Base-by-base conservation (phyloP, 2,113 vertebrate genomes). In the Caranx melampygus region DNA sequence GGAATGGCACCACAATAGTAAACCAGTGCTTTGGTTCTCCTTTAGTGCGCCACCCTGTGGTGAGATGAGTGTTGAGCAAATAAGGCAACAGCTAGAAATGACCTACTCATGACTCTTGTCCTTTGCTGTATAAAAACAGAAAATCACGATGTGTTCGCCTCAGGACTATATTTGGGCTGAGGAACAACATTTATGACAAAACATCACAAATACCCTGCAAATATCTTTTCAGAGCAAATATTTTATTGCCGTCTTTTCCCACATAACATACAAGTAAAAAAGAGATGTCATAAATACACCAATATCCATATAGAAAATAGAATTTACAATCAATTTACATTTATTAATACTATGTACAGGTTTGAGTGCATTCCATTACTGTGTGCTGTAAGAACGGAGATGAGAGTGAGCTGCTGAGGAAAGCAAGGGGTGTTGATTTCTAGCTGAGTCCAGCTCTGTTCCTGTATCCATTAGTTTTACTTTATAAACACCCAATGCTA, bases 331-430 rank as follows among this genome's bases (percentile, higher is more conserved):
- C 73, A 87, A 85, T 94, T 85, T 85, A 93, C 86, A 93, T 61
- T 82, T 77, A 64, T 78, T 79, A 59, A 79, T 71, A 81, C 47
- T 94, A 94, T 94, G 45, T 95, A 95, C 93, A 95, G 47, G 54
- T 84, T 91, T 63, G 77, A 94, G 93, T 95, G 94, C 90, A 88
- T 94, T 90, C 67, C 57, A 88, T 83, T 73, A 77, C 69, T 67
- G 68, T 88, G 88, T 89, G 87, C 87, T 87, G 63, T 81, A n/a
- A 77, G 26, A 84, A 82, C 72, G 82, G 59, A 66, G 59, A 73
- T 63, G 58, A 81, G 52, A 51, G 20, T 6, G 57, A 87, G 42
- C 77, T 85, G 63, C 67, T 57, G 60, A 69, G 60, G 68, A 71
- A 57, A 73, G 34, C 45, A 77, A 61, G 81, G 42, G 33, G 54